These are phyloP conservation scores for Sinosuthora webbiana DNA, from an alignment of 2,113 vertebrate genomes.

Conservation along the genomic window DNA sequence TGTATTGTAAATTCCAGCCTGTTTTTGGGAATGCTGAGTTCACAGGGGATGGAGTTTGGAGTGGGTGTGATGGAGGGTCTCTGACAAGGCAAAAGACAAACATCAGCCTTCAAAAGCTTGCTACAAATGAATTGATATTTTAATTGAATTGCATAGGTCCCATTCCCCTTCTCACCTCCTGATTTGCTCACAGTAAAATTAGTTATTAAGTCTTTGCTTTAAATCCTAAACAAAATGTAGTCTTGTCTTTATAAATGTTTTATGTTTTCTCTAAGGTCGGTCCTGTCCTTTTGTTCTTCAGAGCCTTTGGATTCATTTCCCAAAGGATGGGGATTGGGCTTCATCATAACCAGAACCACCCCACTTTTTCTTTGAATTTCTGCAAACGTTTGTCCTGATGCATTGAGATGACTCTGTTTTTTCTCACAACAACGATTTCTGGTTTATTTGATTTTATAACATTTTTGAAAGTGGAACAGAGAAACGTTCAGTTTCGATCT, in stretches of 20 bases:
- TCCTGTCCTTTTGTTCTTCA: neutral
- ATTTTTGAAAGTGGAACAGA: neutral
- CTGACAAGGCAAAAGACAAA: neutral
- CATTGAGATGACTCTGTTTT: neutral
- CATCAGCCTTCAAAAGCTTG: neutral
- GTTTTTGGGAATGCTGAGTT: neutral
- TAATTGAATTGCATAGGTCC: neutral
- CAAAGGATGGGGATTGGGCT: neutral
- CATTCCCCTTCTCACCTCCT: neutral
- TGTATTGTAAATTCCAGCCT: neutral
- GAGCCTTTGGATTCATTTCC: neutral
- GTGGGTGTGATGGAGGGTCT: neutral
- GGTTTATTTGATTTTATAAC: neutral
- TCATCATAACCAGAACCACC: neutral
- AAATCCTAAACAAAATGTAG: neutral
- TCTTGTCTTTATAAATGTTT: neutral
- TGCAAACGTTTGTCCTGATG: neutral
- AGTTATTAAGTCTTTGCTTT: neutral
- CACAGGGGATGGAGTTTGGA: neutral
- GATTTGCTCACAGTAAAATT: neutral
- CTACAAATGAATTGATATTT: neutral
- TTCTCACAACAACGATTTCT: neutral
- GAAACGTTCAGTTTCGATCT: neutral
- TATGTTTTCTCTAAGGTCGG: neutral
- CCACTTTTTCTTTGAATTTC: neutral